phyloP scores from a whole-genome alignment of 1,140 invertebrate species.

The Formica exsecta region DNA sequence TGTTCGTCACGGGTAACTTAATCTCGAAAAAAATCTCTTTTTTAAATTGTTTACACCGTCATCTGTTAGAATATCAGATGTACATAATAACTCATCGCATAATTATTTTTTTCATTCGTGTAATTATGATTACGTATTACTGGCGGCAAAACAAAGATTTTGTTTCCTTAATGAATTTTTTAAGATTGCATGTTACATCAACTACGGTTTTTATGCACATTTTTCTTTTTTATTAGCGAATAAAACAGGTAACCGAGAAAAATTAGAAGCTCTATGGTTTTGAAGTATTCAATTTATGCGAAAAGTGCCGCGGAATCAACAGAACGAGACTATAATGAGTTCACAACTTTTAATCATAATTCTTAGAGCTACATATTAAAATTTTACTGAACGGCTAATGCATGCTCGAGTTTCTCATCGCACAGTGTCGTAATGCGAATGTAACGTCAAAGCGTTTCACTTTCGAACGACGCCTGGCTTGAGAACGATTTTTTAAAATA shows the following conservation, averaged over 20 bases:
- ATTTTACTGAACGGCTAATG: conserved; percentile 25
- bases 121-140: neutral
- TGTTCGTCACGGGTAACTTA: neutral
- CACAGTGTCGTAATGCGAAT: conserved; percentile 41
- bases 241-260: neutral
- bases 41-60: neutral
- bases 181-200: neutral
- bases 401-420: conserved; percentile 35
- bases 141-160: neutral
- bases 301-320: neutral
- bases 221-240: neutral
- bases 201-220: too few species aligned
- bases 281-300: neutral
- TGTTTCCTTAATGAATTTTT: neutral
- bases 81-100: neutral
- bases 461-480: conserved; percentile 51
- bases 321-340: conserved; percentile 47
- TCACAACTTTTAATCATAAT: conserved; percentile 55
- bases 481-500: conserved; percentile 46
- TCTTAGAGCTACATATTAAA: neutral
- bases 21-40: neutral
- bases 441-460: conserved; percentile 69
- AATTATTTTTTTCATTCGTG: neutral
- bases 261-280: neutral
- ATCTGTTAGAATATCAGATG: neutral